Percentiles rank a stretch among this genome's conserved stretches.
phyloP scores from a whole-genome alignment of 2,797 vertebrate genomes.

The Champsocephalus gunnari region DNA sequence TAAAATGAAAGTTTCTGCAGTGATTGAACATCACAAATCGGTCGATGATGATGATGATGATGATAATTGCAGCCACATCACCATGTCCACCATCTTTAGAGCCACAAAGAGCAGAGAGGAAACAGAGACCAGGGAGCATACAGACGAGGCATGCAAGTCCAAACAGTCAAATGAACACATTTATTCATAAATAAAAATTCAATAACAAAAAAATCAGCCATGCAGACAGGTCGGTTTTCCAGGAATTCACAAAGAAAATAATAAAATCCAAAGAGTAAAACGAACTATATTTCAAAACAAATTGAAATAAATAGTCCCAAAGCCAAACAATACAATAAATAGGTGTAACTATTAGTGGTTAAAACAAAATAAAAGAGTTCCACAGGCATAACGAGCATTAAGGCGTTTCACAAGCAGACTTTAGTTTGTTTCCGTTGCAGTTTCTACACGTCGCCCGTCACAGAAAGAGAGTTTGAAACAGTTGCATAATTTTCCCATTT shows the following conservation, averaged over 20 bases:
- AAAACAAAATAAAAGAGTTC: conserved; percentile 27
- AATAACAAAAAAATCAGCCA: conserved; percentile 70
- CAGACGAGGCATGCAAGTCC: conserved; percentile 77
- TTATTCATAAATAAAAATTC: conserved; percentile 83
- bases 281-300: conserved; percentile 46
- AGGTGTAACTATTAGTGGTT: conserved; percentile 46
- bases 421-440: conserved; percentile 46
- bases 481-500: conserved; percentile 26
- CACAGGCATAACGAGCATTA: conserved; percentile 24
- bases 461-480: conserved; percentile 3
- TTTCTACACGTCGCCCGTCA: conserved; percentile 8
- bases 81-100: conserved; percentile 25
- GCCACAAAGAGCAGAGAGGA: conserved; percentile 38
- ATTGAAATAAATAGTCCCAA: conserved; percentile 53
- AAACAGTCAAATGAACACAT: conserved; percentile 67
- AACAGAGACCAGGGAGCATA: conserved; percentile 53
- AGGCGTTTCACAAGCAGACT: conserved; percentile 58
- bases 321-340: conserved; percentile 66
- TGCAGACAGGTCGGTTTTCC: conserved; percentile 65
- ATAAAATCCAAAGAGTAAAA: conserved; percentile 46
- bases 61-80: background rate
- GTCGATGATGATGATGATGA: conserved; percentile 13
- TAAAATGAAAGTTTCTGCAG: conserved; percentile 50
- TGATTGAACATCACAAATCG: background rate
- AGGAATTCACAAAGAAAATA: conserved; percentile 36